Evolutionary conservation across 2,113 vertebrate genomes (phyloP), one percentile per base, ranked within the genome.

Genomic region (Mohoua ochrocephala): DNA sequence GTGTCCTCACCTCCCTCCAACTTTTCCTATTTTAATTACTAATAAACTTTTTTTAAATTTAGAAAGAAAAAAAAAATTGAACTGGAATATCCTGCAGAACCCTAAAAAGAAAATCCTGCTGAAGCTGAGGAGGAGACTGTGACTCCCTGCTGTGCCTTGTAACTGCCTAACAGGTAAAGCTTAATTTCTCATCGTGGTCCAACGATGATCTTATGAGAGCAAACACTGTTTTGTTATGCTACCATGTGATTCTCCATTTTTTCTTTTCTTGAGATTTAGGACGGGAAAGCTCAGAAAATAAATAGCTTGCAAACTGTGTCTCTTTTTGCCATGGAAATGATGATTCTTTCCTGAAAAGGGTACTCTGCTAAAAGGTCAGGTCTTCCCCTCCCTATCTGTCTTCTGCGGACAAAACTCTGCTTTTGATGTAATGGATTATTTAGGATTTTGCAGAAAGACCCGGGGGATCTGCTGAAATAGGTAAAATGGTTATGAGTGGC

Each of bases 381-480:
- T 91, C 87, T 86, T 95, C 56, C 81, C 68, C 30, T 76, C 95
- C 68, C 64, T 71, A 84, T n/a, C 95, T 87, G 91, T 94, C 96
- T 96, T 86, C 83, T 59, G 35, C 10, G 89, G 89, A 64, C 30
- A 93, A 88, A 96, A 92, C 81, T 79, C 70, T 24, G 44, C 42
- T 47, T 69, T 79, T 79, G 93, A 96, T 71, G 88, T 75, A 82
- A 71, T 81, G 94, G 97, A 96, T 97, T 97, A 97, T 97, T 97
- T 81, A 85, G 89, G 84, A 75, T 70, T 89, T 92, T 94, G 79
- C 37, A 60, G 86, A 63, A 84, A 67, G 68, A 92, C 87, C 81
- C 33, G 73, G 54, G 89, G 76, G 95, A 84, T 65, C 81, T 79
- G 61, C 69, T 64, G 78, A 69, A 74, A 68, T 35, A 39, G 41